These are phyloP conservation scores for Proteles cristata DNA, from an alignment of 2,113 vertebrate species.

Conservation along the genomic window DNA sequence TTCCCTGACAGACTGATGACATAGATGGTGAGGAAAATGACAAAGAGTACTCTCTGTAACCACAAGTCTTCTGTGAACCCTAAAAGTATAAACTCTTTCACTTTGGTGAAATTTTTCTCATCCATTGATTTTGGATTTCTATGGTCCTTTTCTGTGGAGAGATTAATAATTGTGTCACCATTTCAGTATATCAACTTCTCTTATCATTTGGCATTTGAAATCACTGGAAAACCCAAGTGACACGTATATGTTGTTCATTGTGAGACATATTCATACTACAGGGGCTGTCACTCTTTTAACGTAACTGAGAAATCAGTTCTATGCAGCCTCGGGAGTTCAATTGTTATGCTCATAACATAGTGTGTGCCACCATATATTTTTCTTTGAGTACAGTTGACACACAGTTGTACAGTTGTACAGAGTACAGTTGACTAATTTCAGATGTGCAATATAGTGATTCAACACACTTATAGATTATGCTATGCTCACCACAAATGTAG, in stretches of 20 bases:
- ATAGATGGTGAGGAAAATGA: conserved; percentile 73
- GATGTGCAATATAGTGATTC: background rate
- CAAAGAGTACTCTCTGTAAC: conserved; percentile 53
- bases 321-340: background rate
- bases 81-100: conserved; percentile 67
- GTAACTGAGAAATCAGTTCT: background rate
- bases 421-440: background rate
- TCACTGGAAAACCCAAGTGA: background rate
- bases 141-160: conserved; percentile 10
- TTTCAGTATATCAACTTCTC: background rate
- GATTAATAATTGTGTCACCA: background rate
- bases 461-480: background rate
- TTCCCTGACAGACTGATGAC: conserved; percentile 63
- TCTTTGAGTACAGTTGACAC: background rate
- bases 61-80: conserved; percentile 59
- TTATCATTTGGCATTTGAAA: background rate
- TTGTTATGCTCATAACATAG: background rate
- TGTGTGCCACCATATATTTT: background rate
- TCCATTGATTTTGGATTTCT: background rate
- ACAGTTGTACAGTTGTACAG: no score
- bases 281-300: fast-evolving
- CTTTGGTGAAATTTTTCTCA: conserved; percentile 47
- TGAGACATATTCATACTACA: background rate
- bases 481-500: background rate
- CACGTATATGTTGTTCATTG: fast-evolving